phyloP scores from a whole-genome alignment of 2,113 vertebrate species.

The Megaleporinus macrocephalus region DNA sequence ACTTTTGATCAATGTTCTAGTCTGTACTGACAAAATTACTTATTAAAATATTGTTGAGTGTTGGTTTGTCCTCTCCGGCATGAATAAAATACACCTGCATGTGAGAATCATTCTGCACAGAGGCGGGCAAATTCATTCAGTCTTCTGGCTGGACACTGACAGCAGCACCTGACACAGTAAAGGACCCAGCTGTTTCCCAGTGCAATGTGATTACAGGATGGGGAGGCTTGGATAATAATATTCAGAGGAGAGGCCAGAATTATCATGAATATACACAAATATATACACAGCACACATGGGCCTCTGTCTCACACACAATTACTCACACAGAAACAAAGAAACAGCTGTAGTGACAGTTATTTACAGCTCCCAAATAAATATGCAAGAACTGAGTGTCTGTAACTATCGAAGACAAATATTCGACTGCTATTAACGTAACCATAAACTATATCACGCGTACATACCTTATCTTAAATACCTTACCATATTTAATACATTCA shows the following conservation, averaged over 20 bases:
- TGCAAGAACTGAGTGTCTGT: background rate
- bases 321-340: background rate
- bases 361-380: slow-evolving; percentile 22
- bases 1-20: too few species aligned
- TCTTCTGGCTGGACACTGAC: slow-evolving; percentile 24
- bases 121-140: slow-evolving; percentile 31
- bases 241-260: background rate
- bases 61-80: background rate
- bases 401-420: background rate
- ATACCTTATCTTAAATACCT: background rate
- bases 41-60: background rate
- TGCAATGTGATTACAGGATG: slow-evolving; percentile 30
- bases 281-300: background rate
- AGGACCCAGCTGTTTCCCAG: slow-evolving; percentile 40
- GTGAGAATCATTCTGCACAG: slow-evolving; percentile 57
- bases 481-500: too few species aligned
- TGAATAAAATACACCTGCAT: slow-evolving; percentile 12
- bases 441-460: background rate
- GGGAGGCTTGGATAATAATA: slow-evolving; percentile 15
- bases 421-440: background rate
- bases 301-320: too few species aligned
- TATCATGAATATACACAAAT: background rate
- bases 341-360: background rate
- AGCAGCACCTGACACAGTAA: slow-evolving; percentile 41
- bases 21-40: too few species aligned